phyloP scores from a whole-genome alignment of 1,140 invertebrate genomes.

The Drosophila bipectinata region DNA sequence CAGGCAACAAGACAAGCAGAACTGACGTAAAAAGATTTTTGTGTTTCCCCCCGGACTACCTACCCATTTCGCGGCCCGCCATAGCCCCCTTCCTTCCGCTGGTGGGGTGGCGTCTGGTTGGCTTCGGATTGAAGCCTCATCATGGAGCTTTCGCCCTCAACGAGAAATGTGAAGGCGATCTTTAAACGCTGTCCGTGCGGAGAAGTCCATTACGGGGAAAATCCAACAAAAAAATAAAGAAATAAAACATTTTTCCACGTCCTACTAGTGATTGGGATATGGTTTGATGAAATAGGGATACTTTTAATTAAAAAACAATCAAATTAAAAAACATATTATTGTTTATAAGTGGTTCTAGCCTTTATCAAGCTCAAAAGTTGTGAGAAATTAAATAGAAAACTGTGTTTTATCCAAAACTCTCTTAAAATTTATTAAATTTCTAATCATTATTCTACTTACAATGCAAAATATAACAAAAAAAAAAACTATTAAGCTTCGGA shows the following conservation, averaged over 20 bases:
- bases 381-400: too few relatives aligned
- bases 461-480: conserved; percentile 26
- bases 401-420: too few relatives aligned
- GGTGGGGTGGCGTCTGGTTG: conserved; percentile 47
- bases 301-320: conserved; percentile 35
- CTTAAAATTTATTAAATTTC: background rate
- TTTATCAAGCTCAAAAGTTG: too few relatives aligned
- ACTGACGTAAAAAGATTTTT: conserved; percentile 83
- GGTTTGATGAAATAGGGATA: conserved; percentile 11
- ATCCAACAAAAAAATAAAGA: background rate
- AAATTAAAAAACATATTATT: background rate
- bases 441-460: conserved; percentile 42
- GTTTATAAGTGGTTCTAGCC: too few relatives aligned
- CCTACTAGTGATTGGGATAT: conserved; percentile 26
- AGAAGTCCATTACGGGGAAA: conserved; percentile 34
- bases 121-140: conserved; percentile 44
- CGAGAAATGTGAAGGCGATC: conserved; percentile 37
- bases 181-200: conserved; percentile 42
- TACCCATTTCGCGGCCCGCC: background rate
- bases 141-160: conserved; percentile 34
- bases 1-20: conserved; percentile 82
- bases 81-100: background rate
- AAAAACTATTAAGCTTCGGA: conserved; percentile 62
- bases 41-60: conserved; percentile 32
- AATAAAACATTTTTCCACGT: conserved; percentile 30